A percentile compares a stretch with the other conserved stretches of the same genome.
Evolutionary conservation across 2,888 invertebrate genomes (phyloP).

Genomic region (Hesperia comma): DNA sequence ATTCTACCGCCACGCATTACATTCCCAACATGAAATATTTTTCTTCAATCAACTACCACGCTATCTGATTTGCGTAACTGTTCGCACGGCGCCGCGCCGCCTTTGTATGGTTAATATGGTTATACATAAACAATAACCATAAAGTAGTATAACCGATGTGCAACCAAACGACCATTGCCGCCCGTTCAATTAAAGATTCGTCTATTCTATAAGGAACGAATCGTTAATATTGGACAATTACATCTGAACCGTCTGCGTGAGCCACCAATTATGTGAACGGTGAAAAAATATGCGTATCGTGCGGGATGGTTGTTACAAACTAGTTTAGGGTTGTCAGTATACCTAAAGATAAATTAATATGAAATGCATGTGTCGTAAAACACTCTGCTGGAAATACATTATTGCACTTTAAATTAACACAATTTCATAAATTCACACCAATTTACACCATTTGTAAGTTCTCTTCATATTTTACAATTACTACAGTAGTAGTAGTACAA

Average conservation of each 20-base stretch:
- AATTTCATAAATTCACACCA: too few species aligned
- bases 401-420: too few species aligned
- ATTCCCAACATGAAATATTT: neutral
- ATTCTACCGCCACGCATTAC: too few species aligned
- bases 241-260: constrained; percentile 53
- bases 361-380: too few species aligned
- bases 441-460: too few species aligned
- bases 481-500: too few species aligned
- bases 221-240: constrained; percentile 66
- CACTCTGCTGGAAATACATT: too few species aligned
- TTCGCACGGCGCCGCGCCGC: constrained; percentile 19
- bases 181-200: constrained; percentile 54
- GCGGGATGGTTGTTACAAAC: constrained; percentile 28
- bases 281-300: constrained; percentile 42
- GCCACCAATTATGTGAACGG: constrained; percentile 57
- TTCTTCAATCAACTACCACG: constrained; percentile 2
- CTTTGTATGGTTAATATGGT: constrained; percentile 17
- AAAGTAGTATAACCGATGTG: constrained; percentile 25
- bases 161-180: constrained; percentile 41
- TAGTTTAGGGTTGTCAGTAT: constrained; percentile 15
- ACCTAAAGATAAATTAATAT: too few species aligned
- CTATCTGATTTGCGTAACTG: constrained; percentile 21
- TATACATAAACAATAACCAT: constrained; percentile 9
- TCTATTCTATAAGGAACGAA: constrained; percentile 72
- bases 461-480: too few species aligned